Conservation (phyloP, 2,888 invertebrate species). For the Stratiomys singularior region DNA sequence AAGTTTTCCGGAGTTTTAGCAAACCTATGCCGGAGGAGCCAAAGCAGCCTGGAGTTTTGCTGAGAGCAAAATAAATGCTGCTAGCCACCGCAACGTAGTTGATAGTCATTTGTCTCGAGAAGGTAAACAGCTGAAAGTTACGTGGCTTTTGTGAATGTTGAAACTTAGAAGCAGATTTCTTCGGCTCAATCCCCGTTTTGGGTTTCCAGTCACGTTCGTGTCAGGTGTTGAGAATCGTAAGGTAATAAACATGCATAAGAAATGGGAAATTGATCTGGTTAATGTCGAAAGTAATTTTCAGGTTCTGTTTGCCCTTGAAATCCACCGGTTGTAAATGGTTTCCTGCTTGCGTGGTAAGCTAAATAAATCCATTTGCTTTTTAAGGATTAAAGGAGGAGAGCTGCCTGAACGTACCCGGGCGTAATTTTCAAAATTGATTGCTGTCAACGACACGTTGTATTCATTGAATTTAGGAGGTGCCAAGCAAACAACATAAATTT, state of each 20-base stretch:
- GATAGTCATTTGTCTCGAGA: constrained; percentile 35
- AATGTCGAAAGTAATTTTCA: constrained; percentile 47
- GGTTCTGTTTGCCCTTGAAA: constrained; percentile 7
- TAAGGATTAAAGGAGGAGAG: too few relatives aligned
- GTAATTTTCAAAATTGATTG: too few relatives aligned
- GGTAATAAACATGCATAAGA: constrained; percentile 47
- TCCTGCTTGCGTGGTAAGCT: too few relatives aligned
- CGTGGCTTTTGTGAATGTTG: constrained; percentile 32
- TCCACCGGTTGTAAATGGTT: neutral
- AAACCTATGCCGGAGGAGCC: neutral
- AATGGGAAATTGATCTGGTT: constrained; percentile 46
- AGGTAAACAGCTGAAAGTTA: constrained; percentile 44
- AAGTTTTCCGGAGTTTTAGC: neutral
- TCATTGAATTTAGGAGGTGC: too few relatives aligned
- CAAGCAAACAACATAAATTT: too few relatives aligned
- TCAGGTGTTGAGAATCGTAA: constrained; percentile 45
- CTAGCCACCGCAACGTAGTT: neutral
- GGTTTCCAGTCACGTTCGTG: constrained; percentile 45
- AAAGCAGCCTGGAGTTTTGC: neutral
- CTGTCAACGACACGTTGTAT: too few relatives aligned
- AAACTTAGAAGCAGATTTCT: constrained; percentile 15
- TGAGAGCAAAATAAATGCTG: neutral
- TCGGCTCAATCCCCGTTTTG: constrained; percentile 27
- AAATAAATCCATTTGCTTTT: too few relatives aligned
- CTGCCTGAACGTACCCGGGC: too few relatives aligned